Evolutionary conservation across 2,888 invertebrate genomes (phyloP).

Genomic region (Agriopis marginaria): DNA sequence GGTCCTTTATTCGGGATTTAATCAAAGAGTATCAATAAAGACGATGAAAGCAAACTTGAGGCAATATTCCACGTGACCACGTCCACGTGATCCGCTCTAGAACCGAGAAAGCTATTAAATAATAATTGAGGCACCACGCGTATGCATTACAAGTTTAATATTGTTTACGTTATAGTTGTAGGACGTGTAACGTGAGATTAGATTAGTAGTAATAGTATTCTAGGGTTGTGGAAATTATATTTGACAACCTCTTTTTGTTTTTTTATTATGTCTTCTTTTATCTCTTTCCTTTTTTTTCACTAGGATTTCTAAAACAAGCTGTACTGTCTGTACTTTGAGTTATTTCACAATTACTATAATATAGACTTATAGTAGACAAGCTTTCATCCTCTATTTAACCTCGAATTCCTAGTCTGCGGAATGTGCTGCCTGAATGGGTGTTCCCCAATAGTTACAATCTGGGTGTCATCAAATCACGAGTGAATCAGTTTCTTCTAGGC

Average conservation of each 20-base stretch:
- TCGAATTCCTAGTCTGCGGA: too few species aligned
- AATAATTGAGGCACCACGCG: constrained; percentile 14
- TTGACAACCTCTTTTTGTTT: neutral
- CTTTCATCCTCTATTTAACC: too few species aligned
- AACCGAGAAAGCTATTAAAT: constrained; percentile 21
- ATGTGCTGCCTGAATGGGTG: too few species aligned
- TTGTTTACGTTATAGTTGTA: constrained; percentile 10
- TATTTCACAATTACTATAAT: too few species aligned
- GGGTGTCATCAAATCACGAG: too few species aligned
- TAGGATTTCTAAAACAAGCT: too few species aligned
- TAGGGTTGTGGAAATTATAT: neutral
- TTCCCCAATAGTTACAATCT: too few species aligned
- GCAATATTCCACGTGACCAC: constrained; percentile 1
- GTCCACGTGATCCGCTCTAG: constrained; percentile 1
- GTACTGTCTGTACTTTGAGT: too few species aligned
- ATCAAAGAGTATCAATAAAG: constrained; percentile 2
- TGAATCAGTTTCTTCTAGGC: too few species aligned
- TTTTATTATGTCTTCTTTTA: neutral
- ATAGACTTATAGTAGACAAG: too few species aligned
- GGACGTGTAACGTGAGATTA: constrained; percentile 7
- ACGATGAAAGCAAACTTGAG: neutral
- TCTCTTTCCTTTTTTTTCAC: too few species aligned
- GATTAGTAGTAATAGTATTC: neutral
- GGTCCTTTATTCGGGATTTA: neutral
- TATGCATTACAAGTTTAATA: neutral